Evolutionary conservation across 2,888 invertebrate genomes (phyloP).

Genomic region (Phalangium opilio): DNA sequence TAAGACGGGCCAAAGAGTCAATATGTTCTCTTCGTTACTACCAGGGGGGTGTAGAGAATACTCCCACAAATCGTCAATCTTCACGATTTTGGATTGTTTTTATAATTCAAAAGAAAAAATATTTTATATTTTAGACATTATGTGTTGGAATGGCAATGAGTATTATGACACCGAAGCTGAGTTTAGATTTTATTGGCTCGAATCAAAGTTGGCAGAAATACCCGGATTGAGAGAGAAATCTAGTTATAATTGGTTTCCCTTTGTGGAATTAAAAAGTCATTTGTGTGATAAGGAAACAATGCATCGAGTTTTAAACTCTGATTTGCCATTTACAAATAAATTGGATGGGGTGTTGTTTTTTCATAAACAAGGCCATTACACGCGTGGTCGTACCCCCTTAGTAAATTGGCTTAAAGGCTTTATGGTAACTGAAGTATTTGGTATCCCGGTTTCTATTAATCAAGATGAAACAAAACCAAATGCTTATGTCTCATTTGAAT

Average conservation of each 20-base stretch:
- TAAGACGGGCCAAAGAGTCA: conserved; percentile 44
- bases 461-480: conserved; percentile 18
- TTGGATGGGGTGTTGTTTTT: conserved; percentile 85
- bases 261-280: conserved; percentile 35
- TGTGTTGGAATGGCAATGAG: conserved; percentile 60
- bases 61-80: too few species aligned
- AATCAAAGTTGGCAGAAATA: conserved; percentile 52
- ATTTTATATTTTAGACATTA: conserved; percentile 64
- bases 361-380: conserved; percentile 65
- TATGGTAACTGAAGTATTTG: conserved; percentile 67
- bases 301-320: conserved; percentile 23
- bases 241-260: conserved; percentile 16
- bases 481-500: conserved; percentile 8
- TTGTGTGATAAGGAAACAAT: conserved; percentile 25
- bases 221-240: conserved; percentile 30
- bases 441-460: conserved; percentile 29
- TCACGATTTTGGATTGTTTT: conserved; percentile 61
- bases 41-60: conserved; percentile 46
- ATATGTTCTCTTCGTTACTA: conserved; percentile 45
- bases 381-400: conserved; percentile 61
- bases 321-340: conserved; percentile 17
- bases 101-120: conserved; percentile 43
- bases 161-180: conserved; percentile 61
- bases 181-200: conserved; percentile 70
- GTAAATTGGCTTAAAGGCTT: conserved; percentile 82